Percentiles rank a stretch among this genome's conserved stretches.
Conservation (phyloP, 1,140 invertebrate genomes). For the Drosophila bifasciata region DNA sequence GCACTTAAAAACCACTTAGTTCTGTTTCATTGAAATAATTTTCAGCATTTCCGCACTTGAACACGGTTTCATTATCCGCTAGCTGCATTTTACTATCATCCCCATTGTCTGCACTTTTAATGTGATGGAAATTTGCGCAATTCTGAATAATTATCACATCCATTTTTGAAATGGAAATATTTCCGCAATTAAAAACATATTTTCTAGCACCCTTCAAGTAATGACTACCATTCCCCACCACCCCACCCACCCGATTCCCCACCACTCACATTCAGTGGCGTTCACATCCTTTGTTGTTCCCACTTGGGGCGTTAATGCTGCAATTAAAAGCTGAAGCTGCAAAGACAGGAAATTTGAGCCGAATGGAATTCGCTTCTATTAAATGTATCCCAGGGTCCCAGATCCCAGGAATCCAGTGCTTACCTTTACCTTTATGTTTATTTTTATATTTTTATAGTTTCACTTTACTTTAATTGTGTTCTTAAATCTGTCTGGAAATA, state of each 20-base stretch:
- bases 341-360: slow-evolving; percentile 6
- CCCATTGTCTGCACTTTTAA: slow-evolving; percentile 76
- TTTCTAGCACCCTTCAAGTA: slow-evolving; percentile 69
- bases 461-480: no score
- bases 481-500: no score
- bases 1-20: slow-evolving; percentile 74
- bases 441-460: no score
- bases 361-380: slow-evolving; percentile 12
- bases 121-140: slow-evolving; percentile 75
- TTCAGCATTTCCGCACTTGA: slow-evolving; percentile 75
- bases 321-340: slow-evolving; percentile 49
- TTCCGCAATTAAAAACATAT: slow-evolving; percentile 78
- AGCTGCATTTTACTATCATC: slow-evolving; percentile 69
- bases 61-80: slow-evolving; percentile 60
- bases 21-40: slow-evolving; percentile 76
- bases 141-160: slow-evolving; percentile 75
- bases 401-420: not conserved
- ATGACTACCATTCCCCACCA: slow-evolving; percentile 39
- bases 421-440: no score
- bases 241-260: not conserved
- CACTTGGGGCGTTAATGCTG: slow-evolving; percentile 45
- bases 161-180: slow-evolving; percentile 71
- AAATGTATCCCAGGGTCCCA: slow-evolving; percentile 1
- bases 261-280: slow-evolving; percentile 11
- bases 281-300: slow-evolving; percentile 43